These are phyloP conservation scores for Ethmia dodecea DNA, from an alignment of 2,888 invertebrate species.

Conservation along the genomic window DNA sequence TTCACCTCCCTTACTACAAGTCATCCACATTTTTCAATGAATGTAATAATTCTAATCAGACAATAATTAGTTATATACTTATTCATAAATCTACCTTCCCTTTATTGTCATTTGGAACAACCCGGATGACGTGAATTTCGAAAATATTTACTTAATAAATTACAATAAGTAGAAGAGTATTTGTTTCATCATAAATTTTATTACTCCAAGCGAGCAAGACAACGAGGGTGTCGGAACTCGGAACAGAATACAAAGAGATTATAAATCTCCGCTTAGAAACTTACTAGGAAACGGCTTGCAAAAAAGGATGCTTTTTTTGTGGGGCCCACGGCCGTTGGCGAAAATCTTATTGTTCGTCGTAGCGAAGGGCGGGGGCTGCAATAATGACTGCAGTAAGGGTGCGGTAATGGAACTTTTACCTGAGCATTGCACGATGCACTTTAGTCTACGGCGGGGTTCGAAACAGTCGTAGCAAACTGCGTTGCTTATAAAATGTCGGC, in stretches of 20 bases:
- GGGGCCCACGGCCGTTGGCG: conserved; percentile 43
- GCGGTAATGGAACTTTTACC: conserved; percentile 67
- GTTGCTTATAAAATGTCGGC: conserved; percentile 22
- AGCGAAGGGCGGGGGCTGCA: conserved; percentile 47
- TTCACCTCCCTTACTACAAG: no score
- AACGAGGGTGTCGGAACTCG: conserved; percentile 13
- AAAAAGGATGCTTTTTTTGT: conserved; percentile 65
- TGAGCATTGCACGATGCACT: conserved; percentile 30
- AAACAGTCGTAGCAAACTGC: conserved; percentile 5
- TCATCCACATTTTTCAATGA: no score
- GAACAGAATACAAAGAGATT: conserved; percentile 25
- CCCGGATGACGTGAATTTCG: no score
- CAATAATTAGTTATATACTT: no score
- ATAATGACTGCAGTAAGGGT: conserved; percentile 61
- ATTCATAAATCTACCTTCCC: no score
- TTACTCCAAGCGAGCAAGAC: conserved; percentile 21
- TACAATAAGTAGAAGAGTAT: no score
- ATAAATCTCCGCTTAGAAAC: conserved; percentile 40
- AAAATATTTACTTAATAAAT: no score
- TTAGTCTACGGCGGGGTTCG: conserved; percentile 1
- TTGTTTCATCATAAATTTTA: conserved; percentile 22
- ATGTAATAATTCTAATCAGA: no score
- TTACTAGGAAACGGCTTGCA: conserved; percentile 58
- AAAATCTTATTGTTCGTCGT: conserved; percentile 54
- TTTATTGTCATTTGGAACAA: no score